phyloP scores from a whole-genome alignment of 2,888 invertebrate species.

The Calameuta filiformis region DNA sequence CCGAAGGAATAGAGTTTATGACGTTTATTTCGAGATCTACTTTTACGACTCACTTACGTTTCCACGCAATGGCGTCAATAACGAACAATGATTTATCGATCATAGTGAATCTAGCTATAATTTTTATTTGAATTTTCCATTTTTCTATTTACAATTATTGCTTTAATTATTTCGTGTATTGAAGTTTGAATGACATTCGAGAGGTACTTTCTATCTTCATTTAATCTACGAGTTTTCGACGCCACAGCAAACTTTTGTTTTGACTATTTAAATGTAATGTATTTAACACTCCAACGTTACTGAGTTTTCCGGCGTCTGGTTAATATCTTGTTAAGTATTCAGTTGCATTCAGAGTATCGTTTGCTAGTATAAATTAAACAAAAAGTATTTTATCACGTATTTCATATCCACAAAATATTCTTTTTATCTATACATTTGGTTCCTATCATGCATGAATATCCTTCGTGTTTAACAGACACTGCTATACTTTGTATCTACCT shows the following conservation, averaged over 20 bases:
- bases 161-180: neutral
- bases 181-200: neutral
- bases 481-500: neutral
- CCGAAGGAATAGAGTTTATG: neutral
- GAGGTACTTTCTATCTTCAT: neutral
- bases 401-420: neutral
- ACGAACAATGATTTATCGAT: neutral
- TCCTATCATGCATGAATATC: neutral
- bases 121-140: neutral
- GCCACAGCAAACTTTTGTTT: neutral
- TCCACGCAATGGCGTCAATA: neutral
- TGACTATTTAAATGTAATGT: too few species aligned
- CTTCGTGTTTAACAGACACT: neutral
- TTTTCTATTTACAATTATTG: neutral
- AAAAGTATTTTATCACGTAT: neutral
- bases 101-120: neutral
- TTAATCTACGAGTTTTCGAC: neutral
- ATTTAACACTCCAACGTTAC: neutral
- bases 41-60: neutral
- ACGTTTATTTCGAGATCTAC: neutral
- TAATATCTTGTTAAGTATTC: neutral
- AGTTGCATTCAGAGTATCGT: neutral
- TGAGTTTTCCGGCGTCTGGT: neutral
- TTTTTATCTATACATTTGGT: neutral
- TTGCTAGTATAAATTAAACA: neutral